phyloP scores from a whole-genome alignment of 2,888 invertebrate species.

The Melikaiella ostensackeni region DNA sequence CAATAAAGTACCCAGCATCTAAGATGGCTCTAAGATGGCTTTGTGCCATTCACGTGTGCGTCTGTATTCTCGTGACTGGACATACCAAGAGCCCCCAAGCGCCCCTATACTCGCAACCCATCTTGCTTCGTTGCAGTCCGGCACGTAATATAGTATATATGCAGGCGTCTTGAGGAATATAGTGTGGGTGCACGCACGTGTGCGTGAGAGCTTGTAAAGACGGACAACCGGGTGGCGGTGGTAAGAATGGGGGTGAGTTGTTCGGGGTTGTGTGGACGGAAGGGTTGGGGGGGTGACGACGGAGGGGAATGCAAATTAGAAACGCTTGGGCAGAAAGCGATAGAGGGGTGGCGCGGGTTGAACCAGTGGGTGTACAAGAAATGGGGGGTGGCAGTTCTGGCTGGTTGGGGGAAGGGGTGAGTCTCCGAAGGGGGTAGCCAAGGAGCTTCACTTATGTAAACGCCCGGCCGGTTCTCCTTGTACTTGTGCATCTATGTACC shows the following conservation, averaged over 20 bases:
- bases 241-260: slow-evolving; percentile 56
- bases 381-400: slow-evolving; percentile 42
- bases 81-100: slow-evolving; percentile 47
- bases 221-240: slow-evolving; percentile 69
- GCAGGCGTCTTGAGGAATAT: background rate
- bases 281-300: slow-evolving; percentile 64
- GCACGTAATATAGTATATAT: slow-evolving; percentile 27
- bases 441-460: slow-evolving; percentile 76
- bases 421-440: slow-evolving; percentile 63
- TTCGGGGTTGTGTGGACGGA: slow-evolving; percentile 53
- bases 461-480: slow-evolving; percentile 60
- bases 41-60: slow-evolving; percentile 28
- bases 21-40: slow-evolving; percentile 8
- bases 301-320: slow-evolving; percentile 77
- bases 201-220: slow-evolving; percentile 71
- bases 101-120: slow-evolving; percentile 48
- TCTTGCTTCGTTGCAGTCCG: slow-evolving; percentile 4
- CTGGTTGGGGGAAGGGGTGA: slow-evolving; percentile 40
- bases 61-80: slow-evolving; percentile 55
- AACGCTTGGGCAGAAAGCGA: slow-evolving; percentile 74
- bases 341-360: slow-evolving; percentile 56
- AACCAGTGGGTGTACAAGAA: slow-evolving; percentile 49
- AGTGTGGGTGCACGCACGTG: slow-evolving; percentile 60
- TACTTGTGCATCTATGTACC: slow-evolving; percentile 56
- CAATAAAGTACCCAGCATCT: background rate